These are phyloP conservation scores for Candoia aspera DNA, from an alignment of 2,113 vertebrate genomes.

Conservation along the genomic window DNA sequence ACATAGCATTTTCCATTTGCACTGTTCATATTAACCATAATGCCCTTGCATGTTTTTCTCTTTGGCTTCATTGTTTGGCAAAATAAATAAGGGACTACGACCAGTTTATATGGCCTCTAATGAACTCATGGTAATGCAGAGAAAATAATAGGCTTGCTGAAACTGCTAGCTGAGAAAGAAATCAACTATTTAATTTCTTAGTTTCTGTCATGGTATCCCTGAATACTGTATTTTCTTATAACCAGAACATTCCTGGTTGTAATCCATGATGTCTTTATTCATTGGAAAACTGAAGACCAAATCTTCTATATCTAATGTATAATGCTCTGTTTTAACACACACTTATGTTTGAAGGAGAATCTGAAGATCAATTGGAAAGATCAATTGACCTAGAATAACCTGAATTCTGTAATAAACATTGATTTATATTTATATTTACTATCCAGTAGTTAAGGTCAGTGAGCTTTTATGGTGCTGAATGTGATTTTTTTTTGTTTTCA, in stretches of 20 bases:
- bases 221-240: not conserved
- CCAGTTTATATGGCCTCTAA: not conserved
- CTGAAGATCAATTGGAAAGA: not conserved
- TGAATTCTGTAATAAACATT: not conserved
- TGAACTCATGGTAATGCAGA: not conserved
- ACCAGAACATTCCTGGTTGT: not conserved
- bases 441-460: not conserved
- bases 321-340: not conserved
- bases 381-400: not conserved
- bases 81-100: not conserved
- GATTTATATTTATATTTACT: not conserved
- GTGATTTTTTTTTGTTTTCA: not conserved
- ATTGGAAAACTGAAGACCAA: not conserved
- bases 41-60: not conserved
- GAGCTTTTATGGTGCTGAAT: not conserved
- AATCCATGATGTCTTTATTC: not conserved
- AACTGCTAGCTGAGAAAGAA: not conserved
- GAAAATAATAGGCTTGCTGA: not conserved
- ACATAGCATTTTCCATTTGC: not conserved
- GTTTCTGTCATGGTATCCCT: not conserved
- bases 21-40: not conserved
- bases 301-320: not conserved
- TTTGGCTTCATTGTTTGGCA: not conserved
- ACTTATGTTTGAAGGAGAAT: not conserved
- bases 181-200: not conserved